A percentile compares a stretch with the other conserved stretches of the same genome.
Evolutionary conservation across 2,888 invertebrate genomes (phyloP).

Genomic region (Troglohyphantes excavatus): DNA sequence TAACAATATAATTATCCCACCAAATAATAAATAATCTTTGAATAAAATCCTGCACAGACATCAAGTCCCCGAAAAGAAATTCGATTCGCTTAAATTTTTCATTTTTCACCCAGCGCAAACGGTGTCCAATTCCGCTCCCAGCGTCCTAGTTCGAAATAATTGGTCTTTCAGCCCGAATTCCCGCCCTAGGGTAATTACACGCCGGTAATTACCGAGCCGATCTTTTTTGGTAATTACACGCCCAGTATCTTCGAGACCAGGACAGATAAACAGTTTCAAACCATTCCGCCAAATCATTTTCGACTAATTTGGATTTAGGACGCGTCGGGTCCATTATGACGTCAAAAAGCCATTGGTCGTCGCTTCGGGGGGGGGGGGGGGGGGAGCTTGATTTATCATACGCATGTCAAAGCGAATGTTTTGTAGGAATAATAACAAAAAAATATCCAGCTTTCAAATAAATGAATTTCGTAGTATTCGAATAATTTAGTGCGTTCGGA

Average conservation of each 20-base stretch:
- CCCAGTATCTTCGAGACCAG: not conserved
- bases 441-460: slow-evolving; percentile 36
- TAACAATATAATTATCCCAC: too few species aligned
- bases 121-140: not conserved
- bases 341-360: not conserved
- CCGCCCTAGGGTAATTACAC: slow-evolving; percentile 41
- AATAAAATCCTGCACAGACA: not conserved
- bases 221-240: slow-evolving; percentile 61
- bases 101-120: not conserved
- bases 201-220: slow-evolving; percentile 34
- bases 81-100: not conserved
- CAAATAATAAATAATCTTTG: too few species aligned
- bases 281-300: slow-evolving; percentile 39
- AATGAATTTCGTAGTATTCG: slow-evolving; percentile 42
- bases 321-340: slow-evolving; percentile 48
- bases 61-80: not conserved
- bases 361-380: not conserved
- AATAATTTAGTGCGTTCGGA: slow-evolving; percentile 45
- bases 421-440: not conserved
- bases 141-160: slow-evolving; percentile 37
- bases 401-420: slow-evolving; percentile 36
- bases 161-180: slow-evolving; percentile 38
- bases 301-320: slow-evolving; percentile 57
- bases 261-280: slow-evolving; percentile 57
- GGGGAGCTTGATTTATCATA: slow-evolving; percentile 43